These are phyloP conservation scores for Empis stercorea DNA, from an alignment of 2,888 invertebrate species.

Conservation along the genomic window DNA sequence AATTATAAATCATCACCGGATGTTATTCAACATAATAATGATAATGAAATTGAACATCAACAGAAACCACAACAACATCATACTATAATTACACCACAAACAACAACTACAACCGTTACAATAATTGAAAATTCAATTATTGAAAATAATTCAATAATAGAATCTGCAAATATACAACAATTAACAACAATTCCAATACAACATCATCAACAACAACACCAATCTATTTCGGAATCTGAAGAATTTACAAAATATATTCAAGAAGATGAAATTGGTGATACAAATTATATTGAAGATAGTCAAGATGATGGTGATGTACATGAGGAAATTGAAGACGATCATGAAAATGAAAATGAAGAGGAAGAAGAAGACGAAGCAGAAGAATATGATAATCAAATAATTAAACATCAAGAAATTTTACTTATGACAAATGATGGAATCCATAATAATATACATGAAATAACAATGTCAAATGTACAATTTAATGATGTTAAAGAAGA, in stretches of 20 bases:
- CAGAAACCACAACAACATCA: too few relatives aligned
- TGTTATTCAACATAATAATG: too few relatives aligned
- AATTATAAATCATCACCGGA: not conserved
- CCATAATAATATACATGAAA: not conserved
- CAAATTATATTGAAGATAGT: too few relatives aligned
- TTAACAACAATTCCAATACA: not conserved
- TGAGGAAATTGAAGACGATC: constrained; percentile 5
- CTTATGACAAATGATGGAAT: not conserved
- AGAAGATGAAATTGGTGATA: not conserved
- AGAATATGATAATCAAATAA: not conserved
- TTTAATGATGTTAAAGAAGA: not conserved
- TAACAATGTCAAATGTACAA: not conserved
- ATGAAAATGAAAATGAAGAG: constrained; percentile 7
- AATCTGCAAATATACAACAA: not conserved
- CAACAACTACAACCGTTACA: not conserved
- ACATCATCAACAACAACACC: not conserved
- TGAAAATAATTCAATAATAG: not conserved
- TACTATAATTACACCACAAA: too few relatives aligned
- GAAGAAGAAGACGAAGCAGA: constrained; percentile 4
- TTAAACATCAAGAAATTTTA: too few relatives aligned
- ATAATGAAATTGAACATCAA: not conserved
- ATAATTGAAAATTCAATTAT: not conserved
- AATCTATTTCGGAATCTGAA: not conserved
- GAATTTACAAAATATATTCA: not conserved
- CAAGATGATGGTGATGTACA: not conserved